Conservation (phyloP, 1,140 invertebrate genomes). For the Ganaspis sp. region DNA sequence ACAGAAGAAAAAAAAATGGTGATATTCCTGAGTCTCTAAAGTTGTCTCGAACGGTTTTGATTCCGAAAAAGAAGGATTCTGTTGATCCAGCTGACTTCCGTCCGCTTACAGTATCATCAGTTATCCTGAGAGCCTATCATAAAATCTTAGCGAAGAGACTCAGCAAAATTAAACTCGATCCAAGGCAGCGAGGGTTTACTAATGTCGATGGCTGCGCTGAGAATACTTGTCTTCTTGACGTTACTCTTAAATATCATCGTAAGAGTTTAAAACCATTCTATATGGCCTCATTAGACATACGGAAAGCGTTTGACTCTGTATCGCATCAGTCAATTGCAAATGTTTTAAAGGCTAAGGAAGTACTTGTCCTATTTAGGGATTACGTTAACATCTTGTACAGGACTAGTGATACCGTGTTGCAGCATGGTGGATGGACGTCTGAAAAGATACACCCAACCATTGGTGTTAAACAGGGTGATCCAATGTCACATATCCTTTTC, state of each 20-base stretch:
- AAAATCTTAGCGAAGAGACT: conserved; percentile 5
- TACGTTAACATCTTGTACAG: too few relatives aligned
- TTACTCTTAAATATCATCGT: conserved; percentile 23
- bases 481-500: too few relatives aligned
- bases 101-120: conserved; percentile 3
- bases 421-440: too few relatives aligned
- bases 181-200: conserved; percentile 36
- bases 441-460: too few relatives aligned
- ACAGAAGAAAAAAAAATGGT: too few relatives aligned
- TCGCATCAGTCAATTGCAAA: background rate
- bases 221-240: conserved; percentile 35
- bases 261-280: conserved; percentile 6
- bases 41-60: conserved; percentile 31
- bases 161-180: background rate
- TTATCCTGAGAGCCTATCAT: background rate
- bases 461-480: too few relatives aligned
- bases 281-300: conserved; percentile 35
- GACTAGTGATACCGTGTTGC: too few relatives aligned
- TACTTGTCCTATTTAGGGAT: too few relatives aligned
- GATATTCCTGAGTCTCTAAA: too few relatives aligned
- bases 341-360: too few relatives aligned
- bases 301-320: conserved; percentile 43
- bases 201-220: conserved; percentile 31
- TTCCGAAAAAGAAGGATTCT: conserved; percentile 22
- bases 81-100: background rate